Evolutionary conservation across 53 echinoderm and acorn worm species (phyloP).

Genomic region (Paracentrotus lividus): DNA sequence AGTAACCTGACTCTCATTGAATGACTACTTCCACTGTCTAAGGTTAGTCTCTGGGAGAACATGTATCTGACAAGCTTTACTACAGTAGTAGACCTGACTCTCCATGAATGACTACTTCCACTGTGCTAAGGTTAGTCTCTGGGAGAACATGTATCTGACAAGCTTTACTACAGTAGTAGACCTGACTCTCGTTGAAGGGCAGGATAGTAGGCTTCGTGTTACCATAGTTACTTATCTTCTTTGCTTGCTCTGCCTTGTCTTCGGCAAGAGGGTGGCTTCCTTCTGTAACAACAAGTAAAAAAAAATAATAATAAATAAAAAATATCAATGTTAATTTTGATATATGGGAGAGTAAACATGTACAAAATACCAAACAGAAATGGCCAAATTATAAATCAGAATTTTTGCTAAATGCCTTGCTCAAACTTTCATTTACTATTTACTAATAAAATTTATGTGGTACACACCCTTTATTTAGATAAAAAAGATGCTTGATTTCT

Average conservation of each 20-base stretch:
- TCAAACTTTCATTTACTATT: no score
- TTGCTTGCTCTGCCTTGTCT: not conserved
- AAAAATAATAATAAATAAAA: no score
- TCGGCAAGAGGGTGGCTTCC: conserved; percentile 34
- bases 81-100: not conserved
- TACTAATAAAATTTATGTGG: no score
- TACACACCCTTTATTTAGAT: no score
- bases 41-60: not conserved
- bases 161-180: conserved; percentile 87
- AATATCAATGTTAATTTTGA: no score
- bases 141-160: conserved; percentile 90
- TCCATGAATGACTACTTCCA: conserved; percentile 74
- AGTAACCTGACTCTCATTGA: no score
- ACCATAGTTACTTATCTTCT: not conserved
- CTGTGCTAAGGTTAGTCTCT: conserved; percentile 85
- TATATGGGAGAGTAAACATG: no score
- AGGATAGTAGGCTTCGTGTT: conserved; percentile 63
- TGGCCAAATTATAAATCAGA: no score
- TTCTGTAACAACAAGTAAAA: not conserved
- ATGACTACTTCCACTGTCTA: not conserved
- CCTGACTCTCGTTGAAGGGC: conserved; percentile 79
- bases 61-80: not conserved
- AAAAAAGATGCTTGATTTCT: no score
- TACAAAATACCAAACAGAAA: no score
- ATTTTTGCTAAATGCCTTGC: no score